Base-by-base conservation (phyloP, 2,113 vertebrate genomes). In the Nothoprocta pentlandii region DNA sequence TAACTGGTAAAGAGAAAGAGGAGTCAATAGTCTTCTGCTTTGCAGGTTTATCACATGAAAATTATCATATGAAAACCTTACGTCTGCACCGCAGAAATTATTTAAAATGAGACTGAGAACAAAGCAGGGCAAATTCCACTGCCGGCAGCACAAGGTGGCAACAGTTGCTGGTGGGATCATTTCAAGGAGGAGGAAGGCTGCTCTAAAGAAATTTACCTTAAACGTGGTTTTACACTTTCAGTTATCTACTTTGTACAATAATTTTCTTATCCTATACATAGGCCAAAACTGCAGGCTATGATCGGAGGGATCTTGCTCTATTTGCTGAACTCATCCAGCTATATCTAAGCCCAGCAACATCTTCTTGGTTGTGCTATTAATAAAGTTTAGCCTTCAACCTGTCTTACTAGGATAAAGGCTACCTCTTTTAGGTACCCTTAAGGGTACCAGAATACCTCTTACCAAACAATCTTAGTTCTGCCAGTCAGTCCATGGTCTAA, bases 211-310 rank as follows among this genome's bases (percentile, higher is more conserved):
- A 25, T 13, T 4, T 54, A 16, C 49, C 9, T 83, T 66, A 19
- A 74, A 32, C 6, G 6, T 5, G 30, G 54, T 56, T 42, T 49
- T 36, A 13, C 16, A 17, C 32, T 34, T 86, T 62, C 20, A 14
- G 9, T 11, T 25, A n/a, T 11, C 30, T 20, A 1, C 16, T 39
- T 56, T 1, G 4, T 1, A 23, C 1, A 1, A 5, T 6, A 9
- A 1, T 59, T 85, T 59, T 10, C 58, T 84, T 4, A 0, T 15
- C 13, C 5, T 3, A 10, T 4, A 8, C 3, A 13, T 12, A 28
- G 51, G 34, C 21, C 41, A 42, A 34, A 47, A 68, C 28, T 49
- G 23, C 46, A 13, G 56, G 70, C 30, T 58, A 46, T 25, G 12
- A 46, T 42, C 59, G 56, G 20, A 58, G 36, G 36, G 54, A 47